Percentiles rank a stretch among this genome's conserved stretches.
These are phyloP conservation scores for Macrosiphum euphorbiae DNA, from an alignment of 2,888 invertebrate species.

Conservation along the genomic window DNA sequence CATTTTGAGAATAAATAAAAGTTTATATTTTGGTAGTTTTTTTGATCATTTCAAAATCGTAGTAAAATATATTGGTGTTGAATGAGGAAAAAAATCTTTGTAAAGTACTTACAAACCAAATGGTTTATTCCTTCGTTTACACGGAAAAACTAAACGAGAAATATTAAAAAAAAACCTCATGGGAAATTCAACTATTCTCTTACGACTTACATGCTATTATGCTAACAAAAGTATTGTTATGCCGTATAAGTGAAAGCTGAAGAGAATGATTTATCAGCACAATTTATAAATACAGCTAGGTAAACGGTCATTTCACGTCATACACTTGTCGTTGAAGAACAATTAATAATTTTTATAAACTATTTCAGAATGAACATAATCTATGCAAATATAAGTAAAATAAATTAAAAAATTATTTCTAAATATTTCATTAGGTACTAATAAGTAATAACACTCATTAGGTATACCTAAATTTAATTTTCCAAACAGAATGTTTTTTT, in stretches of 20 bases:
- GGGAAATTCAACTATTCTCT: conserved; percentile 41
- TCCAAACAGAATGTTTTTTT: background rate
- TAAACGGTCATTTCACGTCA: background rate
- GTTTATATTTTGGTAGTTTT: background rate
- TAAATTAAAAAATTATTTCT: background rate
- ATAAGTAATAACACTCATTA: background rate
- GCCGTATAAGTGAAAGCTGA: background rate
- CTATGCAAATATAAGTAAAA: background rate
- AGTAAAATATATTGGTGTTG: background rate
- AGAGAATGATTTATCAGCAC: conserved; percentile 15
- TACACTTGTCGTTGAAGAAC: background rate
- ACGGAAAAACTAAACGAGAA: background rate
- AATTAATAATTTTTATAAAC: background rate
- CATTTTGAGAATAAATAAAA: background rate
- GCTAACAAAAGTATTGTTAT: conserved; percentile 29
- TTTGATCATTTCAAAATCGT: background rate
- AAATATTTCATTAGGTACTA: background rate
- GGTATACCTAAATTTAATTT: background rate
- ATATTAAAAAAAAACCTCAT: conserved; percentile 24
- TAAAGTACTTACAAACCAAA: background rate
- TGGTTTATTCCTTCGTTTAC: background rate
- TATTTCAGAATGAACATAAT: background rate
- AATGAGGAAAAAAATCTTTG: background rate
- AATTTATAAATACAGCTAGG: background rate
- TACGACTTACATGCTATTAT: background rate